Evolutionary conservation across 2,888 invertebrate species (phyloP), one percentile per base, ranked within the genome.

Genomic region (Sylvicola cinctus): DNA sequence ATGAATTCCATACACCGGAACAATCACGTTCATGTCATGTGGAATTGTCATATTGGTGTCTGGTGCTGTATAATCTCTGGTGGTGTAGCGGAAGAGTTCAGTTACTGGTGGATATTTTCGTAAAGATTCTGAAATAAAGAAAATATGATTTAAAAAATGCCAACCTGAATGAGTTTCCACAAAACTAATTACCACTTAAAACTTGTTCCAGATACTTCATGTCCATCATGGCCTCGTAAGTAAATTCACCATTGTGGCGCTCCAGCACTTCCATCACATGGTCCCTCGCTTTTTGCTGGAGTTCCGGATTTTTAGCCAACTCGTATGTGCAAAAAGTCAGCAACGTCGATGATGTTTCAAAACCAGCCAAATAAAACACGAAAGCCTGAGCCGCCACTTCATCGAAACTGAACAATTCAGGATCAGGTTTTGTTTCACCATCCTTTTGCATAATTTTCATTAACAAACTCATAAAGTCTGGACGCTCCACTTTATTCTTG

Each of bases 351-450:
- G 59, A 60, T 2, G 63, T 61, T 44, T 63, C 63, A 37, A 52
- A 61, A 6, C 64, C 64, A 35, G 61, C 64, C 3, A 47, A 39
- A 38, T 60, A 58, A 38, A 68, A 63, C 6, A 60, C 45, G 10
- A 62, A 50, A 25, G 62, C 59, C 32, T 67, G 64, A 0, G 63
- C 54, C 1, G 56, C 49, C 2, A 66, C 42, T 15, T 64, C 42
- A 4, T 57, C 49, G 10, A 60, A 47, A 3, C 52, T 47, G n/a
- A n/a, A n/a, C n/a, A n/a, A n/a, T n/a, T n/a, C 5, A 13, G 15
- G 3, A 31, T 31, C 17, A 14, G 28, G 16, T 15, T 20, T 8
- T 34, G 32, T 23, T 11, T 35, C 11, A 31, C 29, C 8, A 12
- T 37, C 37, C 16, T 38, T 32, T 17, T 34, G n/a, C 37, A 41